These are phyloP conservation scores for Saccostrea cuccullata DNA, from an alignment of 1,140 invertebrate genomes.

Conservation along the genomic window DNA sequence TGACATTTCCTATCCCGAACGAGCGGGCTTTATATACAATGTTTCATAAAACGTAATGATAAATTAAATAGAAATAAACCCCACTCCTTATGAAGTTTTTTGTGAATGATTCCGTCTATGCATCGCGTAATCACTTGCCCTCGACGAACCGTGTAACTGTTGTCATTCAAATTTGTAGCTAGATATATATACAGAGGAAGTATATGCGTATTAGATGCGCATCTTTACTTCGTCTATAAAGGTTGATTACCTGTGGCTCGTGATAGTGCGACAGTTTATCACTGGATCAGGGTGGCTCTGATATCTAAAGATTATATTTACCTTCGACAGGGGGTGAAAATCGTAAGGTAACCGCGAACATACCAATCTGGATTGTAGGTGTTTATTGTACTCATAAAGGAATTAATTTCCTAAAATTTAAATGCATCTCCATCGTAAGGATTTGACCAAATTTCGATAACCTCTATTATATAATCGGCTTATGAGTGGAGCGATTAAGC, in stretches of 20 bases:
- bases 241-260: neutral
- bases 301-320: slow-evolving; percentile 8
- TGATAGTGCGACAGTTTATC: neutral
- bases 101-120: neutral
- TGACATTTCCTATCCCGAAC: neutral
- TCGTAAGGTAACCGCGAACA: neutral
- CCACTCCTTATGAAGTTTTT: neutral
- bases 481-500: neutral
- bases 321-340: neutral
- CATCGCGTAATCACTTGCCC: neutral
- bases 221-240: slow-evolving; percentile 4
- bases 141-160: neutral
- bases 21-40: neutral
- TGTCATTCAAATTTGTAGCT: neutral
- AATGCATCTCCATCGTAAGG: neutral
- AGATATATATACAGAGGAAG: neutral
- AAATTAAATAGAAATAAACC: neutral
- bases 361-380: neutral
- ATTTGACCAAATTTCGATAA: neutral
- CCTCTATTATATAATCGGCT: neutral
- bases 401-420: neutral
- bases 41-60: neutral
- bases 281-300: neutral
- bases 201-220: neutral
- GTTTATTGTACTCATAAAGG: neutral